These are phyloP conservation scores for Apus apus DNA, from an alignment of 2,113 vertebrate species.

Conservation along the genomic window DNA sequence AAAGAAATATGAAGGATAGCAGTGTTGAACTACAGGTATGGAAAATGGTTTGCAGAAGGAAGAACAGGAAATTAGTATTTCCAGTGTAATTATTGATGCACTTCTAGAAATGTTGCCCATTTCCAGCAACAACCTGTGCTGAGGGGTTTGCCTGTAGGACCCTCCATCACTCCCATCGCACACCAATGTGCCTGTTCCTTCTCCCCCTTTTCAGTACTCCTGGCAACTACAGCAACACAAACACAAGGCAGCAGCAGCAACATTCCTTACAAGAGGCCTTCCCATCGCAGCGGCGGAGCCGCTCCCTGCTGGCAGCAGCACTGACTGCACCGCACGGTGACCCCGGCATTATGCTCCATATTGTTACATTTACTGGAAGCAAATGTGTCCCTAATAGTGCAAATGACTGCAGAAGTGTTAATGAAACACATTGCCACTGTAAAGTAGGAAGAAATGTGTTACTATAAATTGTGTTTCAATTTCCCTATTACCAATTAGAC, in stretches of 20 bases:
- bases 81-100: rapidly evolving
- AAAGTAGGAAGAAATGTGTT: neutral
- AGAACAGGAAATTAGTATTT: rapidly evolving
- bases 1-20: neutral
- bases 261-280: rapidly evolving
- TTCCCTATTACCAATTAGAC: neutral
- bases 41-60: neutral
- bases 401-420: constrained; percentile 30
- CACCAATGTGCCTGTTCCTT: rapidly evolving
- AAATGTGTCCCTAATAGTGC: neutral
- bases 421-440: constrained; percentile 26
- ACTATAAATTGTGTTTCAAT: neutral
- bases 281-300: rapidly evolving
- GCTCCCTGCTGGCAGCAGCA: rapidly evolving
- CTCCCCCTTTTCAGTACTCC: neutral
- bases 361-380: neutral
- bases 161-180: rapidly evolving
- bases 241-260: too few species aligned
- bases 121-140: neutral
- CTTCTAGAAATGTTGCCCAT: rapidly evolving
- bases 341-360: rapidly evolving
- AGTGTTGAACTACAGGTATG: neutral
- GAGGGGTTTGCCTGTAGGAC: rapidly evolving
- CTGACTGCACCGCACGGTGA: rapidly evolving
- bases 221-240: rapidly evolving